Evolutionary conservation across 2,113 vertebrate species (phyloP), one percentile per base, ranked within the genome.

Genomic region (Clarias batrachus): DNA sequence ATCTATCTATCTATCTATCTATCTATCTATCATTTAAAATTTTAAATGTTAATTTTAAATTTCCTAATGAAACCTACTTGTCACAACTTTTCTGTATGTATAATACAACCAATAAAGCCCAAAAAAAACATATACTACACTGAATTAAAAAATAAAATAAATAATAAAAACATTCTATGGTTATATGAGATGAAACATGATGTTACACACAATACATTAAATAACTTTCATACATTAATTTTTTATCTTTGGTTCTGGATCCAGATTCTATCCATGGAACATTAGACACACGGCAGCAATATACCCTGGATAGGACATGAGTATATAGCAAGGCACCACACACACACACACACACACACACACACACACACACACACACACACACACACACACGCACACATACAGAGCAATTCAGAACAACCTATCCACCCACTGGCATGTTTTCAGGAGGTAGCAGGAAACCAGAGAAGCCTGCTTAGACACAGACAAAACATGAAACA

Each of bases 331-430:
- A 10, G 71, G 17, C 37, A 41, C 19, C 11, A 21, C 0, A 23
- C 37, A 13, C 71, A 74, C 19, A 48, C 33, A 68, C 27, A 13
- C n/a, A 68, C 73, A 54, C 48, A 54, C 74, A 77, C 41, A 76
- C 68, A 71, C 16, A 27, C 25, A 68, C n/a, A 33, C 66, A 73
- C 70, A 21, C 70, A 73, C 70, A 73, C 70, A 73, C 66, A 68
- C 27, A 68, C n/a, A 68, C 65, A 68, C 27, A 13, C n/a, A 68
- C 73, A 54, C 48, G 52, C 74, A 77, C 41, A 76, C 68, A 71
- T 30, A 27, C 25, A 68, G 4, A 27, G 9, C 19, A 73, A 71
- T 37, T 16, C 70, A 73, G 33, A 73, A 37, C 70, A 73, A 48
- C 70, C 17, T 37, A 73, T 21, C 19, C 16, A 41, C 17, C 17